These are phyloP conservation scores for Trichonephila clavipes DNA, from an alignment of 1,140 invertebrate genomes.

Conservation along the genomic window DNA sequence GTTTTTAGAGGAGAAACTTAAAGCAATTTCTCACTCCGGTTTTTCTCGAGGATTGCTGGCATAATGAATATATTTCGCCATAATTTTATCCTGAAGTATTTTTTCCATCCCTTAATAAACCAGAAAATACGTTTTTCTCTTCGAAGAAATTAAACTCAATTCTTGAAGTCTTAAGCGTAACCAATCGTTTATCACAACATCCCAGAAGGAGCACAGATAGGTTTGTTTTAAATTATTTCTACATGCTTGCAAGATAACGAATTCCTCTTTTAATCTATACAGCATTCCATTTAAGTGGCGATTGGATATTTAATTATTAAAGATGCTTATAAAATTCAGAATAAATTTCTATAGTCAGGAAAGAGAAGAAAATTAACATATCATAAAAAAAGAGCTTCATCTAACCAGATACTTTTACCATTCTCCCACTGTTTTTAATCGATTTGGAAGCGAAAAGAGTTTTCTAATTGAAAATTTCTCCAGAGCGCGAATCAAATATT, in stretches of 20 bases:
- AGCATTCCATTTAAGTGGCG: not conserved
- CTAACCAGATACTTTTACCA: not conserved
- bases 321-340: not conserved
- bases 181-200: slow-evolving; percentile 47
- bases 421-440: not conserved
- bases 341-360: not conserved
- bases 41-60: slow-evolving; percentile 16
- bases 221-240: not conserved
- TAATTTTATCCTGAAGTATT: slow-evolving; percentile 51
- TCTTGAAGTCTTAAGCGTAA: not conserved
- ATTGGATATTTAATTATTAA: slow-evolving; percentile 26
- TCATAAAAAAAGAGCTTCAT: not conserved
- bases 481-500: not conserved
- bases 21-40: slow-evolving; percentile 53
- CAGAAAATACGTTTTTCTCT: slow-evolving; percentile 2
- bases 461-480: slow-evolving; percentile 4
- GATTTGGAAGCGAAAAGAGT: not conserved
- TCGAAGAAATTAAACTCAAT: slow-evolving; percentile 68
- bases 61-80: slow-evolving; percentile 73
- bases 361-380: slow-evolving; percentile 6
- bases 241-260: not conserved
- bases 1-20: slow-evolving; percentile 55
- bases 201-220: not conserved
- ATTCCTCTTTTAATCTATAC: not conserved
- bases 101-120: slow-evolving; percentile 54